Conservation (phyloP, 1,140 invertebrate species). For the Aphis gossypii region DNA sequence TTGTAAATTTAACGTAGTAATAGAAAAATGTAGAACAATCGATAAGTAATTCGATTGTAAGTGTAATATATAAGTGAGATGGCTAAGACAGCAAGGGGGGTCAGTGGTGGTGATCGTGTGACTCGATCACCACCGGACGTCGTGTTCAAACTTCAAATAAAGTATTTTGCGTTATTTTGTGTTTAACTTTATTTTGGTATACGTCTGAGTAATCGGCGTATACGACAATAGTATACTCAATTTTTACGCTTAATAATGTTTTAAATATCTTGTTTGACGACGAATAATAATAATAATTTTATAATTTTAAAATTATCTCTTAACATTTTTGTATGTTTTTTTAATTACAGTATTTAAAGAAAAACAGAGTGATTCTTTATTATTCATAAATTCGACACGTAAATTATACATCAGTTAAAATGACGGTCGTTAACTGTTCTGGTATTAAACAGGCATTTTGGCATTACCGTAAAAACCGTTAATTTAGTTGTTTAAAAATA, state of each 20-base stretch:
- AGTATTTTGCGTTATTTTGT: too few species aligned
- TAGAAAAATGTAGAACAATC: too few species aligned
- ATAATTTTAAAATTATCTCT: not conserved
- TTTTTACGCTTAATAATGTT: not conserved
- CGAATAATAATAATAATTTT: not conserved
- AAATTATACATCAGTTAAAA: not conserved
- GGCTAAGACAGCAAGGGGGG: too few species aligned
- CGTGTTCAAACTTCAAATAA: too few species aligned
- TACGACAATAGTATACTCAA: too few species aligned
- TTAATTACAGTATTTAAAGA: not conserved
- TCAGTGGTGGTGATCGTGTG: too few species aligned
- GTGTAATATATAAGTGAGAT: too few species aligned
- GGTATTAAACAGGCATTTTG: conserved; percentile 14
- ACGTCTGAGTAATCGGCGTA: too few species aligned
- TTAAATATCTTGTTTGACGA: not conserved
- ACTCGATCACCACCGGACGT: too few species aligned
- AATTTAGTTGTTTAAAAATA: conserved; percentile 49
- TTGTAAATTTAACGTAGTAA: too few species aligned
- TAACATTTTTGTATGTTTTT: not conserved
- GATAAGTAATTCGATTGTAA: too few species aligned
- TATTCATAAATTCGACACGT: not conserved
- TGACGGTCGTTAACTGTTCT: not conserved
- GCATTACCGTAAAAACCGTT: conserved; percentile 38
- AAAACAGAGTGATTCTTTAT: not conserved
- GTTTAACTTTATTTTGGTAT: too few species aligned